Conservation (phyloP, 2,888 invertebrate species). For the Monoplex corrugatus region DNA sequence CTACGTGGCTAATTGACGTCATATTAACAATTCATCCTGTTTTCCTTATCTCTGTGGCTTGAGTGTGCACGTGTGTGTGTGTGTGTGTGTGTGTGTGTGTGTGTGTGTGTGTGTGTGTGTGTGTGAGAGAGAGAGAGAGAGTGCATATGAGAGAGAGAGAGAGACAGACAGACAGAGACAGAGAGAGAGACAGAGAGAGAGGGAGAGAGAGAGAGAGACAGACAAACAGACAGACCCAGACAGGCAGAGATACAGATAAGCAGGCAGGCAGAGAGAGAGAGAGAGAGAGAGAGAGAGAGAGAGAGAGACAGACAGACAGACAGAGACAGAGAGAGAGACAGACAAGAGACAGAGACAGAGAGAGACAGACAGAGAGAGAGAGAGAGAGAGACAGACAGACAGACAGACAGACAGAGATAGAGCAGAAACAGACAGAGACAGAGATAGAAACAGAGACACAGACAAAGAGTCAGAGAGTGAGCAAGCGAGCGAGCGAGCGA, state of each 20-base stretch:
- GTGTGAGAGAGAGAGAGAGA: background rate
- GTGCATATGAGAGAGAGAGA: background rate
- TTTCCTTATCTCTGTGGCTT: too few relatives aligned
- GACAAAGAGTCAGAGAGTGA: too few relatives aligned
- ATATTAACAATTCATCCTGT: too few relatives aligned
- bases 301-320: background rate
- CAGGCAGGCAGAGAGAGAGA: background rate
- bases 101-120: too few relatives aligned
- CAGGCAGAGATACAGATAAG: background rate
- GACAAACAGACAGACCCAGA: background rate
- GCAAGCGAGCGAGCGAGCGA: background rate
- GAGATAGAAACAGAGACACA: too few relatives aligned
- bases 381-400: too few relatives aligned
- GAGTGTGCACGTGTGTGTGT: too few relatives aligned
- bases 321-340: background rate
- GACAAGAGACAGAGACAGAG: background rate
- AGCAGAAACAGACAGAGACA: too few relatives aligned
- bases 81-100: too few relatives aligned
- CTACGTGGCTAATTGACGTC: too few relatives aligned
- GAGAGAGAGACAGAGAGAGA: conserved; percentile 9
- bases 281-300: background rate
- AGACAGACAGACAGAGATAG: too few relatives aligned
- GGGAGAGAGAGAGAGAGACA: background rate
- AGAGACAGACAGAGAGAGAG: too few relatives aligned
- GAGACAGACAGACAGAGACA: conserved; percentile 21